phyloP scores from a whole-genome alignment of 37 sponge, comb jelly and placozoan genomes.

The Spongilla lacustris region DNA sequence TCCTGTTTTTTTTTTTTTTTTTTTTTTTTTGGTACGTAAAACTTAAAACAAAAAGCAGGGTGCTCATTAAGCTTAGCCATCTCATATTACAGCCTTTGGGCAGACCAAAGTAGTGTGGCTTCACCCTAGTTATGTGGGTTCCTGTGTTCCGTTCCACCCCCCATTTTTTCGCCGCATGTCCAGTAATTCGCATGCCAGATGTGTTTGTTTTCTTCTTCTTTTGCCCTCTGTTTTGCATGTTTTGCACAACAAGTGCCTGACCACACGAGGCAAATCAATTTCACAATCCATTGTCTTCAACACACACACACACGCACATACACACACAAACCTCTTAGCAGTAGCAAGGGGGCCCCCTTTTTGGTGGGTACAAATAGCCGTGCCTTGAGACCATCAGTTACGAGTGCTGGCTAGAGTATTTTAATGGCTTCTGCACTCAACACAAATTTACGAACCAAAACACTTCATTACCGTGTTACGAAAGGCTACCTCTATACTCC shows the following conservation, averaged over 20 bases:
- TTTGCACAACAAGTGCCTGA: background rate
- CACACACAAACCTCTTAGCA: too few relatives aligned
- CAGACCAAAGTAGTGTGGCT: background rate
- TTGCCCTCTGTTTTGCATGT: background rate
- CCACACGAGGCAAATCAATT: background rate
- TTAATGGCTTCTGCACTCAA: conserved; percentile 12
- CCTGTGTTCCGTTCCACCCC: background rate
- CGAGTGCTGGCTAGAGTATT: background rate
- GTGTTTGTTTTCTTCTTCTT: background rate
- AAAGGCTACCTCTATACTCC: conserved; percentile 10
- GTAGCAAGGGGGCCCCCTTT: too few relatives aligned
- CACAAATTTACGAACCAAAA: conserved; percentile 14
- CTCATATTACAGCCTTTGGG: background rate
- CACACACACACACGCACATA: too few relatives aligned
- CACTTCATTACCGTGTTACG: conserved; percentile 19
- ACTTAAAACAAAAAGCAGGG: background rate
- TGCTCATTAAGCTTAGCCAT: background rate
- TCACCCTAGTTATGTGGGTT: background rate
- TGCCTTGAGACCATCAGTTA: too few relatives aligned
- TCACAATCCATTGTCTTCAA: background rate
- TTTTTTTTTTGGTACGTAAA: background rate
- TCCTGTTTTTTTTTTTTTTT: too few relatives aligned
- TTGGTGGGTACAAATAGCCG: too few relatives aligned
- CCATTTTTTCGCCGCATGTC: background rate
- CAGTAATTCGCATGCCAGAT: background rate